Evolutionary conservation across 2,113 vertebrate genomes (phyloP).

Genomic region (Formicarius rufipectus): DNA sequence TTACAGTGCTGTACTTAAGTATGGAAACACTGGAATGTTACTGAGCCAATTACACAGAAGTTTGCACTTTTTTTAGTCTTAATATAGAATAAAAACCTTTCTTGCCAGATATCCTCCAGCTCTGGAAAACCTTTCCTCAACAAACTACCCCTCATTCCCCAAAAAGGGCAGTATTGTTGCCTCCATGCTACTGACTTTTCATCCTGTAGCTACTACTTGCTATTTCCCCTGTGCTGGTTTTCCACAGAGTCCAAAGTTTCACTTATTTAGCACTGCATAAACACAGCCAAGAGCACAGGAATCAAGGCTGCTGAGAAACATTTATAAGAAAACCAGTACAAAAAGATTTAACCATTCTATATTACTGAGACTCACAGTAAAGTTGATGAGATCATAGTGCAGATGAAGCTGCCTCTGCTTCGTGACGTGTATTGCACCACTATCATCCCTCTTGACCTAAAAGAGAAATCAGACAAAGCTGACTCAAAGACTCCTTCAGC

Average conservation of each 20-base stretch:
- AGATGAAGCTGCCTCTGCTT: conserved; percentile 95
- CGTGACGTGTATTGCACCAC: conserved; percentile 93
- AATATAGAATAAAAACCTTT: not conserved
- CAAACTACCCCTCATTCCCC: not conserved
- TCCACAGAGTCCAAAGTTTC: not conserved
- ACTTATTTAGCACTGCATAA: not conserved
- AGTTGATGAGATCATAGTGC: conserved; percentile 94
- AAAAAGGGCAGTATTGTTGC: not conserved
- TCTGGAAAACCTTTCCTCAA: not conserved
- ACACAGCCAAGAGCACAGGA: not conserved
- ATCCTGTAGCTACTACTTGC: not conserved
- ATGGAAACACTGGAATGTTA: not conserved
- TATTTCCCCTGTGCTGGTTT: not conserved
- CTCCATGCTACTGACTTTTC: not conserved
- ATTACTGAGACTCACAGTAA: conserved; percentile 83
- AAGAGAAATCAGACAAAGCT: not conserved
- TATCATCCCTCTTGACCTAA: conserved; percentile 94
- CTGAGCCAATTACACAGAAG: not conserved
- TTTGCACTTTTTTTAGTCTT: not conserved
- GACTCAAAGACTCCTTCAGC: not conserved
- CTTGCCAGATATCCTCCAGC: not conserved
- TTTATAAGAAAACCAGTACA: not conserved
- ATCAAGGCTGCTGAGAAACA: not conserved
- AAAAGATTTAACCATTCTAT: not conserved
- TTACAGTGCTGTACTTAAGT: not conserved